These are phyloP conservation scores for Dasypus novemcinctus DNA, from an alignment of 2,113 vertebrate species.

Conservation along the genomic window DNA sequence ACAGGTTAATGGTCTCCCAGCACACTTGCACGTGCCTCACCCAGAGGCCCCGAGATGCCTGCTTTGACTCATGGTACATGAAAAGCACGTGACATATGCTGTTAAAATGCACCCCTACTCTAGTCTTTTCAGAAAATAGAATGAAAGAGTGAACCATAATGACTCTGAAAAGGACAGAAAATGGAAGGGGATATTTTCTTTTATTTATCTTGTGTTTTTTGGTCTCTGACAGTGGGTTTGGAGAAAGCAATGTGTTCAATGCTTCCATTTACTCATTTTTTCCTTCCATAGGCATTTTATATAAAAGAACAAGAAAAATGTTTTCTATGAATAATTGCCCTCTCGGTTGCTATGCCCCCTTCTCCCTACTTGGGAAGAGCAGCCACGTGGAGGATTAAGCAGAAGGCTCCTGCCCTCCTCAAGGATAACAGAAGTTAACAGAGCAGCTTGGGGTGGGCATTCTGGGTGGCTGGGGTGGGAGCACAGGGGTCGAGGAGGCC, in stretches of 20 bases:
- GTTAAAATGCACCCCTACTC: fast-evolving
- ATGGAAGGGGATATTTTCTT: background rate
- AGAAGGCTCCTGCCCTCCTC: background rate
- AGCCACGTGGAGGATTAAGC: background rate
- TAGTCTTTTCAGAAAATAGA: background rate
- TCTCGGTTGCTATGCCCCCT: background rate
- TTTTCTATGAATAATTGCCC: background rate
- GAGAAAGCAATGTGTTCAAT: background rate
- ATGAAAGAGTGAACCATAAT: background rate
- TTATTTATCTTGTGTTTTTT: background rate
- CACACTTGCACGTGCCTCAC: background rate
- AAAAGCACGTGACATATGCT: background rate
- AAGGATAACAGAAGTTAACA: background rate
- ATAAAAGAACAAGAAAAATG: background rate
- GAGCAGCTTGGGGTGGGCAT: background rate
- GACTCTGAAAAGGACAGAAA: background rate
- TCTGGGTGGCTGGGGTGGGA: background rate
- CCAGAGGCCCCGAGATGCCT: background rate
- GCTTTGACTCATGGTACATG: background rate
- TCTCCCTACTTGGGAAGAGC: background rate
- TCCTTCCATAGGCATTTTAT: background rate
- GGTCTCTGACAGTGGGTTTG: background rate
- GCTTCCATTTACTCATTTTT: background rate
- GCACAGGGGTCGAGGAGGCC: background rate
- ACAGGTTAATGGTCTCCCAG: background rate